phyloP scores from a whole-genome alignment of 2,113 vertebrate genomes.

The Macrotus californicus region DNA sequence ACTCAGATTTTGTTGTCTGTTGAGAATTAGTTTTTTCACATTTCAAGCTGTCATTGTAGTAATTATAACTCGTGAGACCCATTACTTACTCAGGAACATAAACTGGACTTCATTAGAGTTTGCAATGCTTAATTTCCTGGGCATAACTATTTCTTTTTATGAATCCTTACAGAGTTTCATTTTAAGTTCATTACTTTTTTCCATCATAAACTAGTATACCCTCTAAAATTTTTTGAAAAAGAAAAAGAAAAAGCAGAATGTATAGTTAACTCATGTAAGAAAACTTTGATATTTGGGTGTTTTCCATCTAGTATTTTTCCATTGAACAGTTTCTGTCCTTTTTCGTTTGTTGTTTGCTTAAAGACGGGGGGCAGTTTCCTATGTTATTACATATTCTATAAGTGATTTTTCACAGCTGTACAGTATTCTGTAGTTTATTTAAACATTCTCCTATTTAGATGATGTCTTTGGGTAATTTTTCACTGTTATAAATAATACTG shows the following conservation, averaged over 20 bases:
- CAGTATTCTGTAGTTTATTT: neutral
- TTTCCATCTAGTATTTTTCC: neutral
- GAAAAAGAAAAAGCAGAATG: conserved; percentile 16
- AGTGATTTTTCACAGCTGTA: neutral
- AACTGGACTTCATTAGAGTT: conserved; percentile 41
- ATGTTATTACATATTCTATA: neutral
- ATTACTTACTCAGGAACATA: neutral
- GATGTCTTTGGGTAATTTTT: neutral
- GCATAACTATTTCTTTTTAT: conserved; percentile 39
- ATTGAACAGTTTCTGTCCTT: neutral
- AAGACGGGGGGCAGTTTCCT: neutral
- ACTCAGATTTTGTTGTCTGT: neutral
- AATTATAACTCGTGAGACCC: conserved; percentile 39
- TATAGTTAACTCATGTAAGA: neutral
- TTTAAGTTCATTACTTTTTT: conserved; percentile 50
- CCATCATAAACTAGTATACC: conserved; percentile 2
- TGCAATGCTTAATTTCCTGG: conserved; percentile 48
- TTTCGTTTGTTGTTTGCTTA: neutral
- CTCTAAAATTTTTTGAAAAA: conserved; percentile 20
- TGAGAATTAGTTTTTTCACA: neutral
- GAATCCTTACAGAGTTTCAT: conserved; percentile 40
- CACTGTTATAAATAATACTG: neutral
- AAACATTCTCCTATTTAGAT: neutral
- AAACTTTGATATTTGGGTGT: neutral
- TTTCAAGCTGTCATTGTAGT: conserved; percentile 18